phyloP scores from a whole-genome alignment of 2,797 vertebrate species.

The Tangara arthus region DNA sequence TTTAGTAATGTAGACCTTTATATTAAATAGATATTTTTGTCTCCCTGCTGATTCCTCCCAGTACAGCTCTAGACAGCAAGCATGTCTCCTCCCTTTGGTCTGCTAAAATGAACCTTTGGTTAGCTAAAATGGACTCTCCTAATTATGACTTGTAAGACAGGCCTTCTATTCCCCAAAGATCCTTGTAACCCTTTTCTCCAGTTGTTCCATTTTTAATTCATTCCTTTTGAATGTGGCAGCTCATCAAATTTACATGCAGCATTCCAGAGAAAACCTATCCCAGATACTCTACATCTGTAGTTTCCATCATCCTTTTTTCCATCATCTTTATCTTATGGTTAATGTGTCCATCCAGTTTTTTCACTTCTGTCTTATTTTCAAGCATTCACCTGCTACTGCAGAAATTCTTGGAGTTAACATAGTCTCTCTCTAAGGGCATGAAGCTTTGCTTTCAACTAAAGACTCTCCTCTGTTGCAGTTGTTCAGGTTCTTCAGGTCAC shows the following conservation, averaged over 20 bases:
- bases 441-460: neutral
- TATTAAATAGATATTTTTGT: slow-evolving; percentile 25
- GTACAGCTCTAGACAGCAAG: neutral
- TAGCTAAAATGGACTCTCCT: slow-evolving; percentile 44
- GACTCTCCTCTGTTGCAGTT: neutral
- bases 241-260: neutral
- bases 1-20: slow-evolving; percentile 7
- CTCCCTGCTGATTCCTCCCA: neutral
- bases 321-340: neutral
- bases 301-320: neutral
- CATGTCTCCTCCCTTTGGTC: slow-evolving; percentile 14
- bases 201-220: slow-evolving; percentile 31
- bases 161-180: slow-evolving; percentile 20
- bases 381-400: neutral
- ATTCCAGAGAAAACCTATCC: neutral
- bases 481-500: neutral
- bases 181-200: slow-evolving; percentile 9
- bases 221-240: slow-evolving; percentile 7
- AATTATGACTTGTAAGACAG: slow-evolving; percentile 39
- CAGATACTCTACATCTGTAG: neutral
- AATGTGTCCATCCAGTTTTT: neutral
- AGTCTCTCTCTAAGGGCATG: neutral
- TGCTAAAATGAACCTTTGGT: slow-evolving; percentile 46
- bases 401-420: neutral
- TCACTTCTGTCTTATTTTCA: neutral